Percentiles rank a stretch among this genome's conserved stretches.
Evolutionary conservation across 2,888 invertebrate genomes (phyloP).

Genomic region (Amblyjoppa fuscipennis): DNA sequence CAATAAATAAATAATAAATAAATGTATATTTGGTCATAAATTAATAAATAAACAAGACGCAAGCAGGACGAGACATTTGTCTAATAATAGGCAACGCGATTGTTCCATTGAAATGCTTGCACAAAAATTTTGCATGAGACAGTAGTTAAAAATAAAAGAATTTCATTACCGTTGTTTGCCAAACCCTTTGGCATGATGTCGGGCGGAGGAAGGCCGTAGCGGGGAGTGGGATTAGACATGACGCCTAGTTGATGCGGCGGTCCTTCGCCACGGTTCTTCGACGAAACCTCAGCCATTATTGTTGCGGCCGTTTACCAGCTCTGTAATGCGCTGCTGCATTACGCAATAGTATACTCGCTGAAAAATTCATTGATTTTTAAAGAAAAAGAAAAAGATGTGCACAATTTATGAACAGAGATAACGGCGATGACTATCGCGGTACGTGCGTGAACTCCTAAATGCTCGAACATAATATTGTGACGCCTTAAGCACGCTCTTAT

Average conservation of each 20-base stretch:
- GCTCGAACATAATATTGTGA: background rate
- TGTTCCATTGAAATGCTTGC: background rate
- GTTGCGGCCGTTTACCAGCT: conserved; percentile 74
- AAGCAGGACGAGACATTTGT: background rate
- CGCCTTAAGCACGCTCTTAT: background rate
- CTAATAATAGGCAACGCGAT: background rate
- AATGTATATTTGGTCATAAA: background rate
- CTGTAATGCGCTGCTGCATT: conserved; percentile 78
- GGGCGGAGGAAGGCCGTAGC: conserved; percentile 81
- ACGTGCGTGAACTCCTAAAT: background rate
- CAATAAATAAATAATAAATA: no score
- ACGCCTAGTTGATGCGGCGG: conserved; percentile 79
- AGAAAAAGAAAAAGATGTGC: conserved; percentile 23
- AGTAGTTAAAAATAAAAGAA: conserved; percentile 1
- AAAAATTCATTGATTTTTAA: conserved; percentile 58
- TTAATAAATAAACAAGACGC: background rate
- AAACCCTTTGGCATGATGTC: conserved; percentile 83
- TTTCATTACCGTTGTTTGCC: conserved; percentile 77
- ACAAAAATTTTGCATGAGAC: background rate
- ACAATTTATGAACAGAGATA: background rate
- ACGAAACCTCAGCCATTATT: conserved; percentile 82
- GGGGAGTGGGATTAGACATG: conserved; percentile 82
- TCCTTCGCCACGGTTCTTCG: conserved; percentile 81
- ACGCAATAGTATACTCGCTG: conserved; percentile 76
- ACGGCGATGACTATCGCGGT: background rate